These are phyloP conservation scores for Pseudorectes ferrugineus DNA, from an alignment of 2,113 vertebrate species.

Conservation along the genomic window DNA sequence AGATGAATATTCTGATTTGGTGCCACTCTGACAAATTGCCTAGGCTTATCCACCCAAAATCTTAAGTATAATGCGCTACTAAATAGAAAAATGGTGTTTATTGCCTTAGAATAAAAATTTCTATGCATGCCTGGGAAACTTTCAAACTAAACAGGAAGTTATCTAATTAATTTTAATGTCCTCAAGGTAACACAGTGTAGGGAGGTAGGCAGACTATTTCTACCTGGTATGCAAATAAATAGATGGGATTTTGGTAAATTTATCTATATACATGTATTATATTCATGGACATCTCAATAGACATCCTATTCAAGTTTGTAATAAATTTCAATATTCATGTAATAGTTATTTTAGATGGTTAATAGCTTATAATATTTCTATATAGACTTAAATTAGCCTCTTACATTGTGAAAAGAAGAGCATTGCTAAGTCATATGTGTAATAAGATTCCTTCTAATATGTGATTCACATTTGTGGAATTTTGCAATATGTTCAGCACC, in stretches of 20 bases:
- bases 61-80: not conserved
- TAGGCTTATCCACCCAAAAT: not conserved
- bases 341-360: not conserved
- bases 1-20: not conserved
- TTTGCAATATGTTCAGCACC: not conserved
- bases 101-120: not conserved
- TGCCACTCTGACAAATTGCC: not conserved
- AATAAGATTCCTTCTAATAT: not conserved
- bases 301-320: not conserved
- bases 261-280: rapidly evolving
- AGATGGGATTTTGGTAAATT: not conserved
- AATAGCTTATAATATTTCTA: not conserved
- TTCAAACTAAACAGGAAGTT: not conserved
- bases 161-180: not conserved
- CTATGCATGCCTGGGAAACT: not conserved
- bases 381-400: not conserved
- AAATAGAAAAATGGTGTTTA: not conserved
- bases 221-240: not conserved
- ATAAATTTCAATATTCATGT: not conserved
- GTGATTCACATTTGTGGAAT: not conserved
- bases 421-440: not conserved
- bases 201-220: not conserved
- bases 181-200: not conserved
- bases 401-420: not conserved
- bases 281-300: not conserved